Base-by-base conservation (phyloP, 2,113 vertebrate species). In the Corydoras maculifer region DNA sequence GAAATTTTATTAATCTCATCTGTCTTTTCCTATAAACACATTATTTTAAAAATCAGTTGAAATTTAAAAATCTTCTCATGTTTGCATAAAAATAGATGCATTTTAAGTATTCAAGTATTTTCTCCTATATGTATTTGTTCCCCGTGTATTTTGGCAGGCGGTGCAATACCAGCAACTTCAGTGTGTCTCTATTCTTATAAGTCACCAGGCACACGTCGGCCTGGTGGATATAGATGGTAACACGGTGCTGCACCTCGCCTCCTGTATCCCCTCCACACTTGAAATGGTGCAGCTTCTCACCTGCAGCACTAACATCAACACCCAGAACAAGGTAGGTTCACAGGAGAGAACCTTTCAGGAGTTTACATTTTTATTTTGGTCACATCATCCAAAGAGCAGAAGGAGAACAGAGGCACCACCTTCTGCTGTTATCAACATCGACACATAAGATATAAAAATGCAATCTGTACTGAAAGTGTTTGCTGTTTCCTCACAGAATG, bases 211-310 rank as follows among this genome's bases (percentile, higher is more conserved):
- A 0, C 86, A 94, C n/a, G 88, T 92, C 0, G 90, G 92, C 71
- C 55, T 94, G 57, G 75, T 72, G 62, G 95, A 98, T 12, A 10
- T 77, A 70, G 80, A 83, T 0, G 91, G 89, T 50, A 95, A 93
- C 75, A 91, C 91, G 31, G 91, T 94, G 2, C 86, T 98, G 65
- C 96, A 98, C 81, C 80, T 94, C 15, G 90, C 94, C n/a, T 88
- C 88, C 9, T 61, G 75, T 9, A 87, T 88, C 78, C 81, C 88
- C 2, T 88, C 79, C 1, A 9, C 79, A 0, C 29, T 86, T 10
- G 59, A 91, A 13, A 86, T 81, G 0, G 68, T 70, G 32, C 82
- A 90, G 48, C 86, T 99, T 25, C 81, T 97, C 59, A 82, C 88
- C 18, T 77, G 92, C 12, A 70, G 79, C 5, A 91, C 93, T 10